Evolutionary conservation across 2,888 invertebrate species (phyloP).

Genomic region (Archips xylosteana): DNA sequence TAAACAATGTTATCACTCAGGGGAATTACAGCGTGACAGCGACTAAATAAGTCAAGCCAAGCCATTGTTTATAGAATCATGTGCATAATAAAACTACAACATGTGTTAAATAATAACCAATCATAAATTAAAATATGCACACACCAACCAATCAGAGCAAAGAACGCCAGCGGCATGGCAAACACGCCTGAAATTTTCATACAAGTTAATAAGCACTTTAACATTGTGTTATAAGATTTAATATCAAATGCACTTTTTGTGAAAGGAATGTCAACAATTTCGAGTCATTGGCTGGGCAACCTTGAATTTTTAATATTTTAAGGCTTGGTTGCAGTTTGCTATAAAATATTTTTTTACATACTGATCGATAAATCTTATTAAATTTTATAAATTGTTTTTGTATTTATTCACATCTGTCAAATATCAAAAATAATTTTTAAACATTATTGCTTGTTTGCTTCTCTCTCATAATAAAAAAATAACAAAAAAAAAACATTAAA

Average conservation of each 20-base stretch:
- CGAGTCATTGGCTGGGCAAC: constrained; percentile 49
- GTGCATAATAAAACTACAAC: constrained; percentile 9
- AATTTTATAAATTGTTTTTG: not conserved
- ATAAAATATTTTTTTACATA: not conserved
- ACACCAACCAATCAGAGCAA: constrained; percentile 40
- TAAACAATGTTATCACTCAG: constrained; percentile 6
- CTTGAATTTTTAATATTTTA: constrained; percentile 52
- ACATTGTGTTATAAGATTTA: constrained; percentile 6
- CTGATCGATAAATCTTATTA: not conserved
- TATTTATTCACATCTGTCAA: not conserved
- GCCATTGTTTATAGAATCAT: constrained; percentile 15
- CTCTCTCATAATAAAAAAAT: too few species aligned
- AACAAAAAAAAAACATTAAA: too few species aligned
- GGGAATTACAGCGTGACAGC: constrained; percentile 15
- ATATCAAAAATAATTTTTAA: not conserved
- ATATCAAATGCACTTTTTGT: not conserved
- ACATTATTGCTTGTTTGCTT: too few species aligned
- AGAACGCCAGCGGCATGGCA: constrained; percentile 34
- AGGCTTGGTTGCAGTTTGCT: constrained; percentile 5
- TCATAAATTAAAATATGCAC: constrained; percentile 6
- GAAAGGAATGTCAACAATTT: constrained; percentile 50
- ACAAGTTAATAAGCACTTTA: constrained; percentile 45
- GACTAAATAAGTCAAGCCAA: not conserved
- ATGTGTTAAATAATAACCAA: constrained; percentile 12
- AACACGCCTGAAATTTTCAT: constrained; percentile 37